Conservation (phyloP, 2,888 invertebrate species). For the Helicoverpa assulta region DNA sequence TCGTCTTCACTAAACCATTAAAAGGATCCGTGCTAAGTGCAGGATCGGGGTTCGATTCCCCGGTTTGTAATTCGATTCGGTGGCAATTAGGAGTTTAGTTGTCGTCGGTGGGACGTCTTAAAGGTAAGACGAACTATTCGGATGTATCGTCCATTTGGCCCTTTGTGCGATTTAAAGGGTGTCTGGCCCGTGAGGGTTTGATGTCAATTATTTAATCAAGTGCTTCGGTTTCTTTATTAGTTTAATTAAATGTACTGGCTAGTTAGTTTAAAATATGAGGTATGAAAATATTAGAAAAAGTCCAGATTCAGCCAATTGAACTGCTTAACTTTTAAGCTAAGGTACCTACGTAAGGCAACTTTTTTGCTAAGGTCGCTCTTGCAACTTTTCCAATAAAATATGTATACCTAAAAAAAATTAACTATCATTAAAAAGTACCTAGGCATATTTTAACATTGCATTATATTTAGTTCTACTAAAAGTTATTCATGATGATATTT, state of each 20-base stretch:
- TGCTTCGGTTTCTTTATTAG: constrained; percentile 53
- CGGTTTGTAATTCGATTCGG: constrained; percentile 88
- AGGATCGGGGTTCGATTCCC: constrained; percentile 88
- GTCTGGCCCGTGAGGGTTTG: constrained; percentile 45
- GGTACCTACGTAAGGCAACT: no score
- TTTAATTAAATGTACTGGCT: constrained; percentile 35
- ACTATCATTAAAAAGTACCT: no score
- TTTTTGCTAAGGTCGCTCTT: no score
- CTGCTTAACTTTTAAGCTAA: no score
- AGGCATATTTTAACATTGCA: no score
- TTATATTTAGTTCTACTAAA: no score
- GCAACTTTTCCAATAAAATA: no score
- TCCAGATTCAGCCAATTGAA: no score
- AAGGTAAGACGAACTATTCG: constrained; percentile 76
- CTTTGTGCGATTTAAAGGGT: constrained; percentile 66
- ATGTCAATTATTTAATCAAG: constrained; percentile 58
- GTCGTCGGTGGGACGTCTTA: constrained; percentile 81
- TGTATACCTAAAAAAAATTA: no score
- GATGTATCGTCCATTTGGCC: constrained; percentile 70
- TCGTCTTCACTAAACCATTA: constrained; percentile 89
- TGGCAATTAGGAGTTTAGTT: constrained; percentile 88
- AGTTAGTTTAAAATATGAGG: not conserved
- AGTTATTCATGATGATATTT: not conserved
- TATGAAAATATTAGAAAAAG: no score
- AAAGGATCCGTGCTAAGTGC: constrained; percentile 89